Percentiles rank a stretch among this genome's conserved stretches.
Conservation (phyloP, 1,140 invertebrate species). For the Trichonephila inaurata region DNA sequence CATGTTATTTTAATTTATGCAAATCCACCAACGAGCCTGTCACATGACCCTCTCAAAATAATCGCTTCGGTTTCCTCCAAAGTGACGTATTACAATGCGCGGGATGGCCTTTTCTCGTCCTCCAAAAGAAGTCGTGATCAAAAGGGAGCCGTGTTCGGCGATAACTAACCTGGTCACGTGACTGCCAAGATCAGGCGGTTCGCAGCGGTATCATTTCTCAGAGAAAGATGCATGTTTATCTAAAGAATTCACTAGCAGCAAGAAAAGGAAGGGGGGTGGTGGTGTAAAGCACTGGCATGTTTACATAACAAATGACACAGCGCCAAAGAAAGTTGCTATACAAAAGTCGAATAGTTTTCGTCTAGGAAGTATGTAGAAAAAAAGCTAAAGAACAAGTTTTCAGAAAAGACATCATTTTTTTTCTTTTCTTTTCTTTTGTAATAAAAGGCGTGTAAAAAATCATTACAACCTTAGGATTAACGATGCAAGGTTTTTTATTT, state of each 20-base stretch:
- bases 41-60: neutral
- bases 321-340: neutral
- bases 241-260: conserved; percentile 6
- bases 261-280: neutral
- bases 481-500: neutral
- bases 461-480: conserved; percentile 23
- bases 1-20: too few relatives aligned
- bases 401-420: neutral
- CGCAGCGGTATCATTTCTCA: neutral
- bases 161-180: conserved; percentile 15
- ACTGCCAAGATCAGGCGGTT: conserved; percentile 46
- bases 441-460: neutral
- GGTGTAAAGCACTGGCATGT: neutral
- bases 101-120: neutral
- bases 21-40: too few relatives aligned
- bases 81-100: neutral
- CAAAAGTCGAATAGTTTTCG: conserved; percentile 34
- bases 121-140: conserved; percentile 20
- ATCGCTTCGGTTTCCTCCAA: neutral
- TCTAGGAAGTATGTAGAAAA: neutral
- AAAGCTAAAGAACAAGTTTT: neutral
- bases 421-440: neutral
- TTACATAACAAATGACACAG: conserved; percentile 32
- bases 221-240: conserved; percentile 37
- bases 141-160: conserved; percentile 7